Evolutionary conservation across 2,888 invertebrate species (phyloP), one percentile per base, ranked within the genome.

Genomic region (Synanthedon myopaeformis): DNA sequence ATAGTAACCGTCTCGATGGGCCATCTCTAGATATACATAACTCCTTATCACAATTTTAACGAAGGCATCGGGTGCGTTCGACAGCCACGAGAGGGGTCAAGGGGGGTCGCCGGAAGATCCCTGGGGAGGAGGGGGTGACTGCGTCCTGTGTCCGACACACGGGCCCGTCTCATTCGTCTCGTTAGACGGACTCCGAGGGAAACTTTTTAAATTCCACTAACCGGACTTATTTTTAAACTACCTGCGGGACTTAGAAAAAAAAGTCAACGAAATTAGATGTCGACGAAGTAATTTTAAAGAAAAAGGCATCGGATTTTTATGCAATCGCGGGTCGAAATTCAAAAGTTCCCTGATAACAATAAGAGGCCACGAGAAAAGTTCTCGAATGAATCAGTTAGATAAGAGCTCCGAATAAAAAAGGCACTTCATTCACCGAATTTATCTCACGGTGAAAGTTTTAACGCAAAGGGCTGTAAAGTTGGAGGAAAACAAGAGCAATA

Each of bases 11-110:
- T 62, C 62, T 62, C 61, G 59, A 59, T 65, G 62, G 64, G 63
- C 64, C 63, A 67, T 42, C 52, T 41, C 55, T 50, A 52, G 58
- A 19, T 51, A 56, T 61, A 64, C 65, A 64, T 58, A 61, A 64
- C 62, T 71, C 65, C 72, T 74, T 72, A 74, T 72, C 70, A 68
- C 62, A 65, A 69, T 73, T 79, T 76, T 78, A 81, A 78, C 76
- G 79, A 80, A 77, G 79, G 79, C 76, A 70, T 76, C 77, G 79
- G 72, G 74, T 83, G 82, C 72, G 73, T 77, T 78, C 77, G 84
- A 82, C 82, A 81, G 58, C 48, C 53, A 41, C 53, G 51, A 55
- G 54, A 53, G 58, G 57, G 53, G 55, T 57, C 55, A 57, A 58
- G 53, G 58, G 62, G 66, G 70, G 49, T 68, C 72, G 66, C 57